phyloP scores from a whole-genome alignment of 2,113 vertebrate species.

The Litocranius walleri region DNA sequence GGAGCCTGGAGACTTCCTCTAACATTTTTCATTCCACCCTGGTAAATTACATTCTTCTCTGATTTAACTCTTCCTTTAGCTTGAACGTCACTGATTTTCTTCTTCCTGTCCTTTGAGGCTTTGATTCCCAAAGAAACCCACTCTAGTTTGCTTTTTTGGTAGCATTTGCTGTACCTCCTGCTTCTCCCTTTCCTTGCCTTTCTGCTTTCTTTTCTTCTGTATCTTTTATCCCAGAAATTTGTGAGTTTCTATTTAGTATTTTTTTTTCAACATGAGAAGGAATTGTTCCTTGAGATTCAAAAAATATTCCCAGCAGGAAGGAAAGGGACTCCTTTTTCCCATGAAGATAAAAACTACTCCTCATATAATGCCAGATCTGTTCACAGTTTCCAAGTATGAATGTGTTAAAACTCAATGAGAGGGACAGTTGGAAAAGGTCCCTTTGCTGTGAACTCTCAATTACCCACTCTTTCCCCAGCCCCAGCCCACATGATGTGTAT shows the following conservation, averaged over 20 bases:
- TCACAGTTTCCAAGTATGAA: slow-evolving; percentile 61
- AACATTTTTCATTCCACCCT: neutral
- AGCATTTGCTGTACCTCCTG: neutral
- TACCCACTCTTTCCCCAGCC: neutral
- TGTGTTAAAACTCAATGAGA: slow-evolving; percentile 51
- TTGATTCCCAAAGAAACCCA: neutral
- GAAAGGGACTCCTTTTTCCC: slow-evolving; percentile 28
- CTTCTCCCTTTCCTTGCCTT: neutral
- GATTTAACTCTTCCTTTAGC: neutral
- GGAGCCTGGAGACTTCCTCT: neutral
- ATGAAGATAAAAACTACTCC: slow-evolving; percentile 30
- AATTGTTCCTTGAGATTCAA: neutral
- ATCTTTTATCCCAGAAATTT: neutral
- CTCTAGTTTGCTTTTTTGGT: neutral
- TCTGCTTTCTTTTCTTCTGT: neutral
- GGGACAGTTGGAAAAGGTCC: slow-evolving; percentile 24
- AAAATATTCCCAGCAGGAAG: neutral
- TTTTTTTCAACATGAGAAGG: slow-evolving; percentile 1
- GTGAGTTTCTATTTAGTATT: neutral
- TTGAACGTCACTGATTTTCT: neutral
- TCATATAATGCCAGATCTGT: slow-evolving; percentile 16
- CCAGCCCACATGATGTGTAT: neutral
- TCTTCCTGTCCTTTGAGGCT: neutral
- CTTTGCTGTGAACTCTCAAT: slow-evolving; percentile 14
- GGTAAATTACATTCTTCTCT: neutral